Conservation (phyloP, 1,140 invertebrate genomes). For the Pollicipes pollicipes region DNA sequence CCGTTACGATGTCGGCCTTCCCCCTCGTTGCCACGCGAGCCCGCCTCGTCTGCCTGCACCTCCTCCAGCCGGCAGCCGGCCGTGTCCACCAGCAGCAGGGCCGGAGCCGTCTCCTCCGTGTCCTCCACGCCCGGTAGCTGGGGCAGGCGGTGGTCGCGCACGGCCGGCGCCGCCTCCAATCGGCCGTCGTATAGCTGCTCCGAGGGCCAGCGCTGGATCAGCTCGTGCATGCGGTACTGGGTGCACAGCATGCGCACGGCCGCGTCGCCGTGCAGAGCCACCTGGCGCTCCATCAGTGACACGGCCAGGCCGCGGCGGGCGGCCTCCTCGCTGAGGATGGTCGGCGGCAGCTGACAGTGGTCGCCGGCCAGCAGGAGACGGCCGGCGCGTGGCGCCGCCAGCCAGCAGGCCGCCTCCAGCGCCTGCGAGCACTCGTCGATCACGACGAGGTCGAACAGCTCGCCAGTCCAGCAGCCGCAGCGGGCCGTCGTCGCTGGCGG, state of each 20-base stretch:
- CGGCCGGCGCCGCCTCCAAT: constrained; percentile 27
- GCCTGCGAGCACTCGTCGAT: constrained; percentile 44
- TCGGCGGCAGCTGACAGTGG: constrained; percentile 40
- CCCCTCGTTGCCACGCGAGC: constrained; percentile 39
- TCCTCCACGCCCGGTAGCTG: background rate
- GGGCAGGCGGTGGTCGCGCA: background rate
- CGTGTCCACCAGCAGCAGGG: constrained; percentile 36
- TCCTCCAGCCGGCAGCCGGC: constrained; percentile 35
- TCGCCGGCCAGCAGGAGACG: constrained; percentile 41
- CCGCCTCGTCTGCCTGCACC: constrained; percentile 33
- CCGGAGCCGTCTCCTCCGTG: background rate
- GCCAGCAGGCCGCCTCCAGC: constrained; percentile 36
- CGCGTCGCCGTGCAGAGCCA: constrained; percentile 29
- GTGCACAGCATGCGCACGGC: constrained; percentile 33
- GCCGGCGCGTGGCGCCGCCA: constrained; percentile 30
- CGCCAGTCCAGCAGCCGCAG: constrained; percentile 30
- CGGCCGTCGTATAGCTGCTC: constrained; percentile 31
- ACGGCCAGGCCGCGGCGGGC: constrained; percentile 29
- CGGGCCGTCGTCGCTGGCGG: constrained; percentile 31
- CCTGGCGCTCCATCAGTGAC: constrained; percentile 40
- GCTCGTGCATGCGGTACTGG: constrained; percentile 42
- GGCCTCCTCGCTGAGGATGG: constrained; percentile 31
- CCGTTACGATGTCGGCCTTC: constrained; percentile 36
- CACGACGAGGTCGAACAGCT: constrained; percentile 37
- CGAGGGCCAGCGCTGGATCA: constrained; percentile 40